Evolutionary conservation across 2,888 invertebrate genomes (phyloP).

Genomic region (Tetheella fluctuosa): DNA sequence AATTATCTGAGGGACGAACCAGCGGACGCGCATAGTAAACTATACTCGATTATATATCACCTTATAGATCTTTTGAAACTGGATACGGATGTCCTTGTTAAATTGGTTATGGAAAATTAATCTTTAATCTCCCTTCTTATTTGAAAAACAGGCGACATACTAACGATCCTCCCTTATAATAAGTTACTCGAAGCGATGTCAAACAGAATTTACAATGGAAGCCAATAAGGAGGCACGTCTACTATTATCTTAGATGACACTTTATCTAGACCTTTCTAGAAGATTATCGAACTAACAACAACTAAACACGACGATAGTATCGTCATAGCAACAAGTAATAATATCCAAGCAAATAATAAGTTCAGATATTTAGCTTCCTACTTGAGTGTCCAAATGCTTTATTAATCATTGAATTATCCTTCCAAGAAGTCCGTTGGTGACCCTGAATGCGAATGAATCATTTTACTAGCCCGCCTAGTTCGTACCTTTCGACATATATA

Average conservation of each 20-base stretch:
- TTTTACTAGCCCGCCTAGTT: conserved; percentile 20
- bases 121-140: neutral
- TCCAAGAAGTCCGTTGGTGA: conserved; percentile 48
- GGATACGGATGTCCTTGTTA: conserved; percentile 13
- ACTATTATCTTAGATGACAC: too few species aligned
- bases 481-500: neutral
- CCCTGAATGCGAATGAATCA: conserved; percentile 41
- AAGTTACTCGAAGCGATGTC: too few species aligned
- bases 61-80: conserved; percentile 1
- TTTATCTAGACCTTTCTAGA: too few species aligned
- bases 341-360: conserved; percentile 8
- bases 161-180: neutral
- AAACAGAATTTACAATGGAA: too few species aligned
- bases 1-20: conserved; percentile 52
- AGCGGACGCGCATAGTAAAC: conserved; percentile 28
- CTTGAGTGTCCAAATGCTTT: conserved; percentile 38
- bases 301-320: too few species aligned
- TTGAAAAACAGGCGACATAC: neutral
- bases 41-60: neutral
- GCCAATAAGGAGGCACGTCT: too few species aligned
- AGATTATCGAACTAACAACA: too few species aligned
- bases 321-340: too few species aligned
- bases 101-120: conserved; percentile 6
- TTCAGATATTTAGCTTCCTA: conserved; percentile 36
- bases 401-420: conserved; percentile 49